phyloP scores from a whole-genome alignment of 1,140 invertebrate genomes.

The Laupala kohalensis region DNA sequence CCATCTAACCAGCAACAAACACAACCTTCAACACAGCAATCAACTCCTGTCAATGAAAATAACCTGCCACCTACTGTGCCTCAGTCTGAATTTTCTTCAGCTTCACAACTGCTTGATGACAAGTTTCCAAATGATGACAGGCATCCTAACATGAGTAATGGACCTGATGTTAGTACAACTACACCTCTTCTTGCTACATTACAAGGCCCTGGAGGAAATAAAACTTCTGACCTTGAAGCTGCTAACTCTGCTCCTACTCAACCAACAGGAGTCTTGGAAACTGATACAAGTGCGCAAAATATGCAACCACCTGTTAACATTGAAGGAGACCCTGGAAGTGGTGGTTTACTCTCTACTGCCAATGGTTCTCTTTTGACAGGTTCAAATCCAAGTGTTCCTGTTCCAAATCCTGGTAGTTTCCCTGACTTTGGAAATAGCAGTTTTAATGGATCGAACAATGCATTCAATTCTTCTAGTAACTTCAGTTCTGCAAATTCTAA shows the following conservation, averaged over 20 bases:
- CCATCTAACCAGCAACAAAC: constrained; percentile 26
- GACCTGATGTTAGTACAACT: constrained; percentile 1
- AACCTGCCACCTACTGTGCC: background rate
- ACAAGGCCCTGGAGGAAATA: background rate
- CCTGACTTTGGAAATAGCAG: background rate
- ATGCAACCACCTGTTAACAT: background rate
- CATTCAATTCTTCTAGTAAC: background rate
- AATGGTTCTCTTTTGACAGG: background rate
- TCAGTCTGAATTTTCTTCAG: constrained; percentile 4
- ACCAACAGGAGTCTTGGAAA: background rate
- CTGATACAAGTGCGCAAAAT: background rate
- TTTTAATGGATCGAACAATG: background rate
- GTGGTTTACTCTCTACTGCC: background rate
- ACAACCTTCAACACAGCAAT: constrained; percentile 23
- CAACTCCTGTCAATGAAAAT: constrained; percentile 19
- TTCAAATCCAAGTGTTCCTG: background rate
- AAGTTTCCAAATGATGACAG: constrained; percentile 7
- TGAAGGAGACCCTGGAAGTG: background rate
- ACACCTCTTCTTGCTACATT: constrained; percentile 5
- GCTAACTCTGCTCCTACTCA: background rate
- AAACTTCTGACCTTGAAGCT: background rate
- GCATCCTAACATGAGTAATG: constrained; percentile 4
- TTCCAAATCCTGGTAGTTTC: background rate
- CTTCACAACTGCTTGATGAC: constrained; percentile 6
- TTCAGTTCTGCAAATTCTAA: background rate